Base-by-base conservation (phyloP, 2,113 vertebrate species). In the Callopanchax toddi region DNA sequence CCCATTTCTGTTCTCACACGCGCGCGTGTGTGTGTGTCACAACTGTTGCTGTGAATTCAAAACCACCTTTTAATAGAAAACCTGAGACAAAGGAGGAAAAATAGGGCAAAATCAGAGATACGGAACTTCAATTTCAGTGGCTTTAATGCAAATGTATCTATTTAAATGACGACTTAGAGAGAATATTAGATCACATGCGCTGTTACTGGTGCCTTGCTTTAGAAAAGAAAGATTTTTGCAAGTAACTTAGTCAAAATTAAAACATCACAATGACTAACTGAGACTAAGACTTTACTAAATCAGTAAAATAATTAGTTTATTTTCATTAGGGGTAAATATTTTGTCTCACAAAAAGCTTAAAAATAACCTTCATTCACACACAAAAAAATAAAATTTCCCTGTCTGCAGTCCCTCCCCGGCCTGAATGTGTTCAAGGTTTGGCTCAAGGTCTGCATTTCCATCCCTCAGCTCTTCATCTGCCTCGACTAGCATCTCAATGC, bases 381-480 rank as follows among this genome's bases (percentile, higher is more conserved):
- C 6, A 42, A 42, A 6, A 11, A 17, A n/a, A 48, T 23, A n/a
- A 54, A 54, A 15, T 54, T 18, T n/a, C 18, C 18, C 5, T n/a
- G 5, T 54, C 18, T 26, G 48, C 37, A 3, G 6, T 54, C 12
- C 51, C 10, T 5, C 7, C 18, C 20, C 17, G 16, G 1, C 13
- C 13, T 23, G 12, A 13, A 39, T 39, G 34, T 11, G 11, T 21
- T 21, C 51, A 54, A 20, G 51, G 18, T 55, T 17, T 55, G 12
- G 8, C 36, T 18, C 52, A 55, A 55, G 52, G 52, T 55, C 52
- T 55, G 20, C 5, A 22, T 36, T 9, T 39, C 34, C 20, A 16
- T 55, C 52, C 52, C 13, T 36, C 15, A 20, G 52, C 34, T 39
- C 32, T 39, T 39, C 52, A 55, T 55, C 34, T 39, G 52, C 52